Percentiles rank a stretch among this genome's conserved stretches.
phyloP scores from a whole-genome alignment of 2,888 invertebrate genomes.

The Amiota mariae region DNA sequence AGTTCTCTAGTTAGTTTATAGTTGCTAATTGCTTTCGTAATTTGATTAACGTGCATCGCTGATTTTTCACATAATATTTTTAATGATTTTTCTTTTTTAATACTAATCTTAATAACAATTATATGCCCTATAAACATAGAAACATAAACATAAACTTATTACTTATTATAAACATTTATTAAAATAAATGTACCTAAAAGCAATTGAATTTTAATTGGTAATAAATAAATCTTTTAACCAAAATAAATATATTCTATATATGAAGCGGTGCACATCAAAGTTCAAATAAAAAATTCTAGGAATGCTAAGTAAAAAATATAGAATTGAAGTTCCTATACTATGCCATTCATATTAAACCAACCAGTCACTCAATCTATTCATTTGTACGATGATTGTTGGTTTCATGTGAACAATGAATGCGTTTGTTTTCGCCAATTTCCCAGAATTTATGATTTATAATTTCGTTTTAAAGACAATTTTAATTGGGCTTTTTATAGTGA shows the following conservation, averaged over 20 bases:
- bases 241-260: background rate
- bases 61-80: conserved; percentile 54
- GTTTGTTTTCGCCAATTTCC: conserved; percentile 73
- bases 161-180: background rate
- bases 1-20: conserved; percentile 69
- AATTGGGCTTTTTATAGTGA: conserved; percentile 72
- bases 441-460: conserved; percentile 73
- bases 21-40: conserved; percentile 71
- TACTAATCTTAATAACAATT: no score
- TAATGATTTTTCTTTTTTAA: conserved; percentile 45
- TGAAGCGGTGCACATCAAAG: conserved; percentile 6
- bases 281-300: conserved; percentile 36
- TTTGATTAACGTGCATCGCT: conserved; percentile 67
- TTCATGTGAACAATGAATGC: conserved; percentile 61
- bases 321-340: no score
- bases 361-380: conserved; percentile 20
- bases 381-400: conserved; percentile 7
- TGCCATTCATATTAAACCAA: conserved; percentile 43
- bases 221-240: background rate
- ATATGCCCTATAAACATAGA: no score
- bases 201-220: background rate
- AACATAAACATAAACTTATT: background rate
- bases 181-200: conserved; percentile 7
- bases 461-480: conserved; percentile 69
- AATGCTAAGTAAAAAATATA: conserved; percentile 33